Percentiles rank a stretch among this genome's conserved stretches.
Evolutionary conservation across 2,113 vertebrate genomes (phyloP).

Genomic region (Xerus inauris): DNA sequence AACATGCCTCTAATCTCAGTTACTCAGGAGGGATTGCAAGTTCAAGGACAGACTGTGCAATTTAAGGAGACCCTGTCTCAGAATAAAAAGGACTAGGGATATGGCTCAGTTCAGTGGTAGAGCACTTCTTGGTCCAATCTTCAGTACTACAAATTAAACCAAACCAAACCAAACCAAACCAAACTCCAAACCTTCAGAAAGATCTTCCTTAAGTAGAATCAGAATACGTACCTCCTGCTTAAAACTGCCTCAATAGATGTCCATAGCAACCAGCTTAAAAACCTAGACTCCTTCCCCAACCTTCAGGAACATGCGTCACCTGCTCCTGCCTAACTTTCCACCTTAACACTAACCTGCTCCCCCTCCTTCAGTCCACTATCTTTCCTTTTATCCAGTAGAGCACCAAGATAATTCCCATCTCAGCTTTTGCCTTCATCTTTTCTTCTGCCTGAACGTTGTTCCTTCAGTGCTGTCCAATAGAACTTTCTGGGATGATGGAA

Average conservation of each 20-base stretch:
- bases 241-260: not conserved
- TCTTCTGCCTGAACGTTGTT: not conserved
- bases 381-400: not conserved
- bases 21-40: not conserved
- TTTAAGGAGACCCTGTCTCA: not conserved
- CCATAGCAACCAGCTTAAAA: not conserved
- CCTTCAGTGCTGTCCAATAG: not conserved
- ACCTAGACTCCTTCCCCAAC: not conserved
- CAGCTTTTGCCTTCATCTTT: not conserved
- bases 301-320: not conserved
- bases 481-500: not conserved
- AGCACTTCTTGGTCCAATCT: not conserved
- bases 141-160: not conserved
- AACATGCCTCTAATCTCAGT: not conserved
- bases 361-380: not conserved
- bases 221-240: not conserved
- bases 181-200: not conserved
- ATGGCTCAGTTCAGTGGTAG: not conserved
- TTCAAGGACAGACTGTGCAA: not conserved
- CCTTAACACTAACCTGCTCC: not conserved
- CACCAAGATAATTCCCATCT: not conserved
- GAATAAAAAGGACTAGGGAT: not conserved
- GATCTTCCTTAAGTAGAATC: not conserved
- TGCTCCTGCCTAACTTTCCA: not conserved
- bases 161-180: not conserved